Evolutionary conservation across 2,797 vertebrate species (phyloP).

Genomic region (Zalophus californianus): DNA sequence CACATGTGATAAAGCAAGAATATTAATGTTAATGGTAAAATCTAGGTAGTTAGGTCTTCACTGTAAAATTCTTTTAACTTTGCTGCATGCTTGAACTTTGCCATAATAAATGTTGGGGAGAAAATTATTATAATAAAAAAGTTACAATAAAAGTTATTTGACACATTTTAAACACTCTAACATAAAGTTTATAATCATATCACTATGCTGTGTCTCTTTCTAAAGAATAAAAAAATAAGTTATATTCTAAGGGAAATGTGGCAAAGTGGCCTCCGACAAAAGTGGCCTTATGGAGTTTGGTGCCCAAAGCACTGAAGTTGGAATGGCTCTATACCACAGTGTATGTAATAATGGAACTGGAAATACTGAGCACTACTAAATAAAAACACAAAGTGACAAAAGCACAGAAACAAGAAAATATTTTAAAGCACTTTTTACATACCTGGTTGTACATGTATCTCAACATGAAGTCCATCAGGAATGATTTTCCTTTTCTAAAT

Average conservation of each 20-base stretch:
- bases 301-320: background rate
- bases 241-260: background rate
- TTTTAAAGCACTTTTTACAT: slow-evolving; percentile 51
- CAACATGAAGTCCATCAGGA: slow-evolving; percentile 99
- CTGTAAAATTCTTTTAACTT: slow-evolving; percentile 39
- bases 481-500: slow-evolving; percentile 98
- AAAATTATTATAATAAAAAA: slow-evolving; percentile 9
- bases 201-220: background rate
- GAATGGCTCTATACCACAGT: background rate
- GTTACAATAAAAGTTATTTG: background rate
- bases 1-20: background rate
- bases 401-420: background rate
- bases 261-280: background rate
- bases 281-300: background rate
- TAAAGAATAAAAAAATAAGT: background rate
- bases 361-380: background rate
- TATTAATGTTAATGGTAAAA: background rate
- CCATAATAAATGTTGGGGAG: background rate
- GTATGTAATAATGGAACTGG: background rate
- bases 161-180: slow-evolving; percentile 48
- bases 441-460: slow-evolving; percentile 99
- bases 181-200: slow-evolving; percentile 38
- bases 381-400: background rate
- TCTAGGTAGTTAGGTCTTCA: background rate
- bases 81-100: background rate